Percentiles rank a stretch among this genome's conserved stretches.
These are phyloP conservation scores for Hydrocynus forskahlii DNA, from an alignment of 2,797 vertebrate genomes.

Conservation along the genomic window DNA sequence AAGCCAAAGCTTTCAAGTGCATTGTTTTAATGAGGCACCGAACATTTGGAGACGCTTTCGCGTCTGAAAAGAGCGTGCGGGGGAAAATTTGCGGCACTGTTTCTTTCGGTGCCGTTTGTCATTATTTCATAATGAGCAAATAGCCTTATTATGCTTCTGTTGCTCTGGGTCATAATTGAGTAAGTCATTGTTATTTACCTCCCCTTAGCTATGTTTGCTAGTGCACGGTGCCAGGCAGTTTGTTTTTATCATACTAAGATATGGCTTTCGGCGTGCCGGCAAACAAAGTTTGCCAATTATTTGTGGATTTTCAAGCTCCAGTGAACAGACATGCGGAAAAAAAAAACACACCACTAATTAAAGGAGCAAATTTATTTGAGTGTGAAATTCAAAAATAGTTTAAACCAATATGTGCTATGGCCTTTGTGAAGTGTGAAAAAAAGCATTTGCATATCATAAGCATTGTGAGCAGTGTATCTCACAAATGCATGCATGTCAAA, in stretches of 20 bases:
- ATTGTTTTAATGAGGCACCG: conserved; percentile 73
- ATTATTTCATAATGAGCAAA: conserved; percentile 69
- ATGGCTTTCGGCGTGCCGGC: conserved; percentile 48
- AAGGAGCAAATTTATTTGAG: conserved; percentile 58
- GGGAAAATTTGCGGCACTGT: conserved; percentile 56
- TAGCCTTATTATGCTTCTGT: conserved; percentile 55
- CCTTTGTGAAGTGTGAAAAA: conserved; percentile 2
- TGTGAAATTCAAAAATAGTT: conserved; percentile 36
- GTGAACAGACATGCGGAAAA: conserved; percentile 25
- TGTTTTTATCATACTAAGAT: conserved; percentile 20
- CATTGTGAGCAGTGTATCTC: not conserved
- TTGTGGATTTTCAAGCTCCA: conserved; percentile 45
- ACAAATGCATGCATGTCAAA: not conserved
- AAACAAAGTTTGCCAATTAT: conserved; percentile 51
- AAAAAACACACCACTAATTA: conserved; percentile 3
- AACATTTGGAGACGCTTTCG: conserved; percentile 63
- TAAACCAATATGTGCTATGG: not conserved
- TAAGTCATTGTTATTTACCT: conserved; percentile 55
- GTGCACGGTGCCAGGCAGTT: conserved; percentile 16
- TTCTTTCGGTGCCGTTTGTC: conserved; percentile 62
- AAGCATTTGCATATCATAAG: not conserved
- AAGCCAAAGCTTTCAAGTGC: conserved; percentile 70
- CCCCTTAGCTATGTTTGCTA: conserved; percentile 41
- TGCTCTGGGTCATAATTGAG: conserved; percentile 61
- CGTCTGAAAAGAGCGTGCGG: conserved; percentile 49